These are phyloP conservation scores for Eueides isabella DNA, from an alignment of 1,140 invertebrate genomes.

Conservation along the genomic window DNA sequence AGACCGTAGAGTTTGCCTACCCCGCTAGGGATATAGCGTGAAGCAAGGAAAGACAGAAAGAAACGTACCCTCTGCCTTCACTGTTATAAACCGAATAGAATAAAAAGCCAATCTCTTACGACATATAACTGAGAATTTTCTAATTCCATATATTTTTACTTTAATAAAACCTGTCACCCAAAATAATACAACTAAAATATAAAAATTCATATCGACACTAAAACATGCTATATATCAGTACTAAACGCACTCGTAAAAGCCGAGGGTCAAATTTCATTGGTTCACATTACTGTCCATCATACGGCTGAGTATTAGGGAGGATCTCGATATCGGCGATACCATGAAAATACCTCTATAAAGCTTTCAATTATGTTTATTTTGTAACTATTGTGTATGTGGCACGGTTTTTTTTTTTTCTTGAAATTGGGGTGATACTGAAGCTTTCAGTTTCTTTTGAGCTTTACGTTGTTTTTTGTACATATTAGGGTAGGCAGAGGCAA, in stretches of 20 bases:
- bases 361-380: background rate
- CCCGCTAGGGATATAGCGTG: too few relatives aligned
- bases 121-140: background rate
- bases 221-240: conserved; percentile 13
- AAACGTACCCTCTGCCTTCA: too few relatives aligned
- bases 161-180: background rate
- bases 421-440: too few relatives aligned
- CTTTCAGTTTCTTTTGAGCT: too few relatives aligned
- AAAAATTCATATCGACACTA: conserved; percentile 11
- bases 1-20: too few relatives aligned
- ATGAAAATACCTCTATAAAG: conserved; percentile 12
- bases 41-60: too few relatives aligned
- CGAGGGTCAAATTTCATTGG: conserved; percentile 27
- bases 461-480: too few relatives aligned
- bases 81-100: too few relatives aligned
- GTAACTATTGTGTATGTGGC: background rate
- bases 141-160: background rate
- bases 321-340: background rate
- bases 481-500: too few relatives aligned
- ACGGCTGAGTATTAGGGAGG: conserved; percentile 4
- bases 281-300: conserved; percentile 20
- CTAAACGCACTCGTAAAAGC: conserved; percentile 23
- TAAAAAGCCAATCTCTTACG: too few relatives aligned
- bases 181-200: conserved; percentile 1
- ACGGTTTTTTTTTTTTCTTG: conserved; percentile 1